Base-by-base conservation (phyloP, 2,797 vertebrate species). In the Cryptoblepharus egeriae region DNA sequence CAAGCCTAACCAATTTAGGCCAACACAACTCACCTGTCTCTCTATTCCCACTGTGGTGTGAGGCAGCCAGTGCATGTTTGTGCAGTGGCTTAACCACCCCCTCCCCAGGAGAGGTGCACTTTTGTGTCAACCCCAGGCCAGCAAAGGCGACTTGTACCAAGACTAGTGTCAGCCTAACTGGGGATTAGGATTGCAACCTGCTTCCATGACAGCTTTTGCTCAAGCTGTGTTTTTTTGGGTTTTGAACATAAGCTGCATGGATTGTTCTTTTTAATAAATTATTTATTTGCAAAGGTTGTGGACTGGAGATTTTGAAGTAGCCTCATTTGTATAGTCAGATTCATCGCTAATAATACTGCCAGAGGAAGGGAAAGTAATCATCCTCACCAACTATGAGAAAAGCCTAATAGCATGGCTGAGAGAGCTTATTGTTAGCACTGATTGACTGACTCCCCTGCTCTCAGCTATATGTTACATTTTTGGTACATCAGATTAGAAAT, bases 401-500 rank as follows among this genome's bases (percentile, higher is more conserved):
- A 69, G 78, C 71, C 90, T 85, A 85, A 79, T 79, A 80, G 80
- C 86, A 84, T 85, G 70, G 64, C 88, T 77, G 75, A 79, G 84
- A 91, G 74, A 85, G 37, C 72, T 91, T 71, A 49, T 30, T 83
- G 81, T 85, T 85, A 79, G 64, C 0, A 0, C 79, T 26, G 37
- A 67, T 61, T 67, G 37, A 67, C 71, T 67, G 61, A 60, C 72
- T 55, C 12, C 77, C 42, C 20, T 58, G 61, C 49, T 75, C 80
- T 32, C 72, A 87, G 81, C 76, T 69, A 72, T 74, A 89, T 79
- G 52, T 70, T 76, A 87, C 87, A 88, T 75, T 10, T 11, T 49
- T 89, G 90, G 70, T 84, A 83, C 75, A 88, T 88, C 85, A 92
- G 85, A 91, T 92, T 90, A 89, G 85, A 85, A 89, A 88, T 88